Evolutionary conservation across 2,888 invertebrate species (phyloP), one percentile per base, ranked within the genome.

Genomic region (Acleris sparsana): DNA sequence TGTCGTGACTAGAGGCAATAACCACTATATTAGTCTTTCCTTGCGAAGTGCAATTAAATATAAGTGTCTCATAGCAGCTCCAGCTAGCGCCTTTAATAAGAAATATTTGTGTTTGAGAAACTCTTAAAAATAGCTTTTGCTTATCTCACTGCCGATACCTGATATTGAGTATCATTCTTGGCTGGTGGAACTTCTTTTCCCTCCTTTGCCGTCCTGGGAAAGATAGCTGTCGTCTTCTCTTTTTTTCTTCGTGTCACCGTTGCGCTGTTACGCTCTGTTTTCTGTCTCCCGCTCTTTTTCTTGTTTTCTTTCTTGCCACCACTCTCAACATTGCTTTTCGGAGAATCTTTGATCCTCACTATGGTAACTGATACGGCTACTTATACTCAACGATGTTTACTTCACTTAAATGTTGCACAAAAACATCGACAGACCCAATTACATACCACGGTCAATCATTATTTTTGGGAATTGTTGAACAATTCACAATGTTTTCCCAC

Each of bases 291-390:
- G 78, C 86, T 93, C 90, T 94, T 94, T 92, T 94, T 94, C 89
- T 94, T 94, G 88, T 86, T 90, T 93, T 94, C 94, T 91, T 94
- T 93, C 91, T 93, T 93, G 91, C 93, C 87, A 87, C 92, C 82
- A 78, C 91, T 86, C 85, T 93, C 94, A 87, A 93, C 94, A 94
- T 94, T 93, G 86, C 86, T 93, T 84, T 93, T 93, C 80, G 93
- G 88, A 75, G 93, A 87, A 90, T 94, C 94, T 87, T 94, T 94
- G 86, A 94, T 93, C 90, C 94, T 93, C 94, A 95, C 94, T 93
- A 94, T 95, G 94, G 93, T 93, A 88, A 93, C 94, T 94, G 85
- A 75, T 71, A 17, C 39, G 44, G 43, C 59, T 33, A 43, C 67
- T 59, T 58, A 59, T 67, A 43, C 29, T 44, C 51, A 65, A 64